Conservation (phyloP, 2,113 vertebrate species). For the Brachionichthys hirsutus region DNA sequence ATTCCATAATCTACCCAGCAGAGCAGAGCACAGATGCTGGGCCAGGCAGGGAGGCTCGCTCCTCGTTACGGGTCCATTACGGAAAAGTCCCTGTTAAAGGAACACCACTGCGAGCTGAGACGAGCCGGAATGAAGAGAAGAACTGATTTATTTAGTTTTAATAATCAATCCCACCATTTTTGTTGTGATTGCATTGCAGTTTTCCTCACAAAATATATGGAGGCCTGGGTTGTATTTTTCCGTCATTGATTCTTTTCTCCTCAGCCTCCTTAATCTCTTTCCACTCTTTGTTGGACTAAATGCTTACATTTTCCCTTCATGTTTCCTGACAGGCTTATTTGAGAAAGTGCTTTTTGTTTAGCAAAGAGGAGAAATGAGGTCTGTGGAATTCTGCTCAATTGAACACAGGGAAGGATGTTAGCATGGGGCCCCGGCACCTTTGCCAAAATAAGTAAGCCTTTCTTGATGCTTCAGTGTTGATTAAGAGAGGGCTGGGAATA, state of each 20-base stretch:
- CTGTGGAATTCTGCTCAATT: constrained; percentile 52
- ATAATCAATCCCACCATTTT: constrained; percentile 49
- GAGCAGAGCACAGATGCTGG: constrained; percentile 74
- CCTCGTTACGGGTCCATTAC: constrained; percentile 74
- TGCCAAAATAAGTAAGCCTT: constrained; percentile 68
- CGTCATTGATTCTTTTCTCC: background rate
- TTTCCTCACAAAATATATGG: constrained; percentile 29
- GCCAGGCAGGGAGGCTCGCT: constrained; percentile 70
- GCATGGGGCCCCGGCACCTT: constrained; percentile 55
- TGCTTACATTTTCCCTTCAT: constrained; percentile 20
- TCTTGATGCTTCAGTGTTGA: constrained; percentile 67
- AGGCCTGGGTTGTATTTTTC: constrained; percentile 9
- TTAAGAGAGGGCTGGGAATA: constrained; percentile 67
- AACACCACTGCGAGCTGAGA: constrained; percentile 58
- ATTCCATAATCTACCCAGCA: constrained; percentile 67
- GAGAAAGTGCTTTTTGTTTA: constrained; percentile 41
- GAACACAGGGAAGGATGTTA: constrained; percentile 54
- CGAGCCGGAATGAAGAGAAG: constrained; percentile 26
- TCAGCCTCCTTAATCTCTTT: background rate
- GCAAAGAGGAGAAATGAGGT: constrained; percentile 30
- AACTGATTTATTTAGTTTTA: constrained; percentile 56
- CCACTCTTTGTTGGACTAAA: constrained; percentile 25
- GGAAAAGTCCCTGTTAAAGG: constrained; percentile 69
- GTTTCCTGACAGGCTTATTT: constrained; percentile 37
- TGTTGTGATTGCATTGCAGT: constrained; percentile 30